phyloP scores from a whole-genome alignment of 2,888 invertebrate genomes.

The Acrobasis repandana region DNA sequence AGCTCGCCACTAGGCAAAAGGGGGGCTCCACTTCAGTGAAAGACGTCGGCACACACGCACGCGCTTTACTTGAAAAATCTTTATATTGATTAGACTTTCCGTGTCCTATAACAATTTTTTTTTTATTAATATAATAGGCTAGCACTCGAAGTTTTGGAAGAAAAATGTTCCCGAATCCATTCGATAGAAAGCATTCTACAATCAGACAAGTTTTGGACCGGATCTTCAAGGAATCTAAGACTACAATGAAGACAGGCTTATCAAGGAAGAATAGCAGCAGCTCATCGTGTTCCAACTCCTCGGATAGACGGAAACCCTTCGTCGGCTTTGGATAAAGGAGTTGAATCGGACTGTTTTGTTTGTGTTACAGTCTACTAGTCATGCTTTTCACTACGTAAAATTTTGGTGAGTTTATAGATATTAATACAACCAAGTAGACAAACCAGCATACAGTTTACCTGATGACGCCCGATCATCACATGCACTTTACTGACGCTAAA shows the following conservation, averaged over 20 bases:
- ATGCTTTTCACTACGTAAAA: slow-evolving; percentile 40
- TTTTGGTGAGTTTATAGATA: slow-evolving; percentile 36
- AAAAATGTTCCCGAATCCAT: slow-evolving; percentile 86
- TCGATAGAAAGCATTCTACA: slow-evolving; percentile 87
- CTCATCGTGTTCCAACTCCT: slow-evolving; percentile 49
- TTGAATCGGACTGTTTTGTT: slow-evolving; percentile 18
- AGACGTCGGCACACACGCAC: slow-evolving; percentile 43
- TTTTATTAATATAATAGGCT: too few species aligned
- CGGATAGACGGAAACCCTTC: slow-evolving; percentile 36
- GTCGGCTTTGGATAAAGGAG: slow-evolving; percentile 5
- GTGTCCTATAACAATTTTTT: too few species aligned
- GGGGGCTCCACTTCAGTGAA: slow-evolving; percentile 39
- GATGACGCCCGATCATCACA: too few species aligned
- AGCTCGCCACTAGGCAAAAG: slow-evolving; percentile 34
- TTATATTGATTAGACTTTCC: too few species aligned
- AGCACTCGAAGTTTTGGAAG: too few species aligned
- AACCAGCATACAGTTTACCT: too few species aligned
- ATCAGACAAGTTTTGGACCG: slow-evolving; percentile 86
- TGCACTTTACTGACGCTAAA: too few species aligned
- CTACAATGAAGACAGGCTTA: slow-evolving; percentile 44
- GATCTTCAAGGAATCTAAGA: slow-evolving; percentile 73
- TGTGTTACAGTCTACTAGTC: slow-evolving; percentile 41
- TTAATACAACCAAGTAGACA: not conserved
- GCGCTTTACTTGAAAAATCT: slow-evolving; percentile 6
- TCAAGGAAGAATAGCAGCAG: slow-evolving; percentile 57